These are phyloP conservation scores for Tachypleus tridentatus DNA, from an alignment of 1,140 invertebrate species.

Conservation along the genomic window DNA sequence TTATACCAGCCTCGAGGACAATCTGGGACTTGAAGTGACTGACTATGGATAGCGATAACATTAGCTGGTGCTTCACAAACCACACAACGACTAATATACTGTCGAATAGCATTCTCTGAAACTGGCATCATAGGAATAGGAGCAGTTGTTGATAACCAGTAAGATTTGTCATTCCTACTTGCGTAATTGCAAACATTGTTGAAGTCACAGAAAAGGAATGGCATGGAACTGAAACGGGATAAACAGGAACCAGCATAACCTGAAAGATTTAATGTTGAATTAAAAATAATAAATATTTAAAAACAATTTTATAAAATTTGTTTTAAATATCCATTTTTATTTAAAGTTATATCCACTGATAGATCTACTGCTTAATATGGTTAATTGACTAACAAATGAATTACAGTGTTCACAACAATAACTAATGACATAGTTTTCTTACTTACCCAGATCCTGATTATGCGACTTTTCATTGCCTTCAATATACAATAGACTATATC, in stretches of 20 bases:
- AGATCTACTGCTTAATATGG: too few species aligned
- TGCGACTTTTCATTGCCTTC: conserved; percentile 80
- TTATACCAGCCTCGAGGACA: conserved; percentile 79
- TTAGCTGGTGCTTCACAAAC: conserved; percentile 81
- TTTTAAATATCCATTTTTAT: too few species aligned
- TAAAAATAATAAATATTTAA: neutral
- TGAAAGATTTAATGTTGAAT: neutral
- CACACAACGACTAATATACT: conserved; percentile 79
- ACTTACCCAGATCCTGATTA: conserved; percentile 81
- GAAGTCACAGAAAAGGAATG: conserved; percentile 90
- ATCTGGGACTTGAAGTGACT: conserved; percentile 61
- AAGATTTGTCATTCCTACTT: conserved; percentile 86
- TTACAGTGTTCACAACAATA: too few species aligned
- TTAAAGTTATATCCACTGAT: too few species aligned
- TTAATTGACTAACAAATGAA: too few species aligned
- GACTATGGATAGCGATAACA: conserved; percentile 80
- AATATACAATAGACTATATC: conserved; percentile 88
- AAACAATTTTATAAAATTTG: too few species aligned
- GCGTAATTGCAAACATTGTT: conserved; percentile 96
- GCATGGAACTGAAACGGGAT: conserved; percentile 89
- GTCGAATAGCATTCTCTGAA: conserved; percentile 58
- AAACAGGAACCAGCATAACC: conserved; percentile 65
- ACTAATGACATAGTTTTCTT: too few species aligned
- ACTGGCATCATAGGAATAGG: conserved; percentile 83
- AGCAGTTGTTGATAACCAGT: conserved; percentile 87